Evolutionary conservation across 2,797 vertebrate genomes (phyloP), one percentile per base, ranked within the genome.

Genomic region (Eulemur mongoz): DNA sequence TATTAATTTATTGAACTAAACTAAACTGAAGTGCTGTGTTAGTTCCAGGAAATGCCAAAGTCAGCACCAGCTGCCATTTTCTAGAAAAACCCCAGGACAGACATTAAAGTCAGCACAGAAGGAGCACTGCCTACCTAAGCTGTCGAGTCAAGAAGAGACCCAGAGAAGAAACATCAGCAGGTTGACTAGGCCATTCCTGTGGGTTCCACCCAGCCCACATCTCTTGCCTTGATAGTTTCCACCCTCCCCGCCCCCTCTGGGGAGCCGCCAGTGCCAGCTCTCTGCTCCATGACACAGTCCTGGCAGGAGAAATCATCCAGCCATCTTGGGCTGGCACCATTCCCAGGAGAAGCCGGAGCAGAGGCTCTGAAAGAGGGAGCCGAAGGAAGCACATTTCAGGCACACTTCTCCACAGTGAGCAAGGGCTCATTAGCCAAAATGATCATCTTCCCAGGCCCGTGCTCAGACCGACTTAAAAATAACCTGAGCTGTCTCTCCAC

Each of bases 361-460:
- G 70, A 82, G 78, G 32, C 73, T 91, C 32, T 3, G 54, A 78
- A 81, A 57, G 89, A 48, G 32, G 84, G 38, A 35, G 85, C 92
- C 83, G 90, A 93, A 92, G 95, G 92, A 92, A 95, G 92, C 96
- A 94, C 54, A 45, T 95, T 95, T 81, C 25, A 43, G 84, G 93
- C 3, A 0, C 2, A 40, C 80, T 59, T 54, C 70, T 82, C 70
- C 4, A 4, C 1, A 1, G 85, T 0, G 52, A 92, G 89, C 89
- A 97, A 94, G 94, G 91, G 91, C 84, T 97, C 94, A 96, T 98
- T 98, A 98, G 91, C 91, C 61, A 63, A 96, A 91, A 59, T 18
- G 59, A 96, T 93, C 89, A 91, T 95, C 91, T 95, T 95, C 86
- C 76, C 83, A 48, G 93, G 92, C 91, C 87, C 59, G 1, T 82